phyloP scores from a whole-genome alignment of 2,113 vertebrate genomes.

The Dasyprocta punctata region DNA sequence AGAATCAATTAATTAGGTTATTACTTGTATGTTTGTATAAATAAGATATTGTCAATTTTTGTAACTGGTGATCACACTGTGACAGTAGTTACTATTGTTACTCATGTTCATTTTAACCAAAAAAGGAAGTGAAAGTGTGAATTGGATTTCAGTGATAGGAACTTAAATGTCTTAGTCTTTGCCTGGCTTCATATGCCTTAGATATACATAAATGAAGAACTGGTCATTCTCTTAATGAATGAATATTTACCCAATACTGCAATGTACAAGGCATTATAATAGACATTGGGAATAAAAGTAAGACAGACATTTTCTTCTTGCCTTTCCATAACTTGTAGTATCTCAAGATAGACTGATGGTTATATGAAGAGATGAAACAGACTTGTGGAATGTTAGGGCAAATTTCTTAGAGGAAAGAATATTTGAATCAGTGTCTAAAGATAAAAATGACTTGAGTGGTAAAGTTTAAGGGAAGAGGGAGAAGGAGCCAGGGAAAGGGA shows the following conservation, averaged over 20 bases:
- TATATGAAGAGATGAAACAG: background rate
- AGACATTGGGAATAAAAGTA: background rate
- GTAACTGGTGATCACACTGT: background rate
- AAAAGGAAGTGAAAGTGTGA: background rate
- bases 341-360: slow-evolving; percentile 12
- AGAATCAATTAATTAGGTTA: background rate
- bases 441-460: background rate
- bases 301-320: background rate
- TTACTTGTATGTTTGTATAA: background rate
- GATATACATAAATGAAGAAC: background rate
- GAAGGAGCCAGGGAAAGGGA: background rate
- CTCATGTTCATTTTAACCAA: slow-evolving; percentile 5
- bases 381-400: background rate
- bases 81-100: background rate
- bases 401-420: background rate
- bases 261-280: no score
- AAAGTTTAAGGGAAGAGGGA: background rate
- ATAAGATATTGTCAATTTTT: background rate
- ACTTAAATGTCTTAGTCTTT: background rate
- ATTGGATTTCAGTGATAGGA: background rate
- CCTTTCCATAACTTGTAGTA: background rate
- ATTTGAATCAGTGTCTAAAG: background rate
- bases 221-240: slow-evolving; percentile 14
- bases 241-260: background rate
- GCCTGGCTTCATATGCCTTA: background rate